Evolutionary conservation across 2,113 vertebrate species (phyloP).

Genomic region (Arothron firmamentum): DNA sequence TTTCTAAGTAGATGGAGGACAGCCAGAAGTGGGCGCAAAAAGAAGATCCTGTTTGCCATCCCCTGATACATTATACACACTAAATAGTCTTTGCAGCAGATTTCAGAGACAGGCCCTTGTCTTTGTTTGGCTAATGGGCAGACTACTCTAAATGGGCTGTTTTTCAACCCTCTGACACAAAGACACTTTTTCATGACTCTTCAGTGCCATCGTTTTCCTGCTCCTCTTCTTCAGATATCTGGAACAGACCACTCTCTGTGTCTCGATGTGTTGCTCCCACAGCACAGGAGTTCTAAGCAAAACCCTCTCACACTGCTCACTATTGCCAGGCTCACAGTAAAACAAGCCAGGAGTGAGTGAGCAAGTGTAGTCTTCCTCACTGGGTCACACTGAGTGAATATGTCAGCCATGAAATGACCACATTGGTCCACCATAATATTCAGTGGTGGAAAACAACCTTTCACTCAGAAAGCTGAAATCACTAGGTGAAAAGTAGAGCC

Average conservation of each 20-base stretch:
- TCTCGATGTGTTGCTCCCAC: constrained; percentile 65
- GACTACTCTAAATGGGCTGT: constrained; percentile 73
- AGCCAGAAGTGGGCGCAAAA: constrained; percentile 55
- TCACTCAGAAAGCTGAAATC: constrained; percentile 59
- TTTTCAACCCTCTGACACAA: constrained; percentile 76
- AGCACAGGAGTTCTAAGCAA: constrained; percentile 56
- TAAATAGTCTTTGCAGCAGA: constrained; percentile 69
- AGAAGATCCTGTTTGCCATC: constrained; percentile 69
- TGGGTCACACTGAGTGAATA: constrained; percentile 44
- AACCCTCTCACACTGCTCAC: constrained; percentile 59
- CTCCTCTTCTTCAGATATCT: constrained; percentile 68
- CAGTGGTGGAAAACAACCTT: constrained; percentile 60
- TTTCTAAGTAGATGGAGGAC: constrained; percentile 59
- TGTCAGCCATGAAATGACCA: constrained; percentile 56
- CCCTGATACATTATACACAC: constrained; percentile 73
- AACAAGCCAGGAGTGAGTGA: constrained; percentile 32
- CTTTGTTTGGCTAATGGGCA: constrained; percentile 72
- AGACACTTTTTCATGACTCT: constrained; percentile 75
- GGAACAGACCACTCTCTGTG: constrained; percentile 72
- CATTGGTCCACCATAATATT: constrained; percentile 55
- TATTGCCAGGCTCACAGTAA: constrained; percentile 43
- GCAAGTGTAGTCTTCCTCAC: constrained; percentile 34
- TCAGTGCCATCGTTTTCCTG: constrained; percentile 71
- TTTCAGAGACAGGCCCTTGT: constrained; percentile 70
- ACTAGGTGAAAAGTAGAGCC: constrained; percentile 41